A percentile compares a stretch with the other conserved stretches of the same genome.
phyloP scores from a whole-genome alignment of 2,797 vertebrate genomes.

The Parauchenoglanis ngamensis region DNA sequence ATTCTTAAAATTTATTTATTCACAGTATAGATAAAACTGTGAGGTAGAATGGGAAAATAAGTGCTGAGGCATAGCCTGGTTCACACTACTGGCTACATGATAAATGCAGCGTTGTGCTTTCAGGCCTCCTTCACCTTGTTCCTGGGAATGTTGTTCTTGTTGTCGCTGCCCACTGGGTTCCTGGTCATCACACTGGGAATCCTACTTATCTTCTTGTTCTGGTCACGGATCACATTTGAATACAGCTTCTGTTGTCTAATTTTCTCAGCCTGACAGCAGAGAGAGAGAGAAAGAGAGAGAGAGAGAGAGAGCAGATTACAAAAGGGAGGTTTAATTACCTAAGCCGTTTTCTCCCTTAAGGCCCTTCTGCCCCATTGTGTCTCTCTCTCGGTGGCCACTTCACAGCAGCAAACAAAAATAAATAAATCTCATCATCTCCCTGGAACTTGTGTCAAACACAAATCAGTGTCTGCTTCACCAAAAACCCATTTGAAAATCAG shows the following conservation, averaged over 20 bases:
- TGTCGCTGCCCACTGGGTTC: constrained; percentile 65
- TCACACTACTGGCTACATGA: background rate
- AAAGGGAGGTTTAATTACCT: constrained; percentile 77
- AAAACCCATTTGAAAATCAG: constrained; percentile 46
- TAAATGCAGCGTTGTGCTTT: background rate
- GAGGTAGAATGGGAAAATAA: background rate
- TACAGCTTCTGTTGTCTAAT: constrained; percentile 85
- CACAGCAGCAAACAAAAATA: constrained; percentile 64
- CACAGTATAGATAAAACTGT: background rate
- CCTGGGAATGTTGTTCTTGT: constrained; percentile 67
- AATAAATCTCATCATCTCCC: constrained; percentile 67
- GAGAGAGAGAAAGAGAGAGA: constrained; percentile 59
- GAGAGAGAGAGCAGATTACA: constrained; percentile 67
- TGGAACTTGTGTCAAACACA: constrained; percentile 69
- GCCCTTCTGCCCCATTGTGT: constrained; percentile 65
- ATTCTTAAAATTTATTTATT: background rate
- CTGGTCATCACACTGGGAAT: constrained; percentile 65
- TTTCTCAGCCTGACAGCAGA: constrained; percentile 81
- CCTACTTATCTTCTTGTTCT: constrained; percentile 80
- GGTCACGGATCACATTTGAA: constrained; percentile 81
- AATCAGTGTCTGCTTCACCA: constrained; percentile 40
- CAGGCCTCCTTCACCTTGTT: constrained; percentile 77
- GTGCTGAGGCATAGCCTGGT: background rate
- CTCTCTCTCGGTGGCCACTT: constrained; percentile 61
- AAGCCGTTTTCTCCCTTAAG: constrained; percentile 71